phyloP scores from a whole-genome alignment of 2,888 invertebrate species.

The Bimastos eiseni region DNA sequence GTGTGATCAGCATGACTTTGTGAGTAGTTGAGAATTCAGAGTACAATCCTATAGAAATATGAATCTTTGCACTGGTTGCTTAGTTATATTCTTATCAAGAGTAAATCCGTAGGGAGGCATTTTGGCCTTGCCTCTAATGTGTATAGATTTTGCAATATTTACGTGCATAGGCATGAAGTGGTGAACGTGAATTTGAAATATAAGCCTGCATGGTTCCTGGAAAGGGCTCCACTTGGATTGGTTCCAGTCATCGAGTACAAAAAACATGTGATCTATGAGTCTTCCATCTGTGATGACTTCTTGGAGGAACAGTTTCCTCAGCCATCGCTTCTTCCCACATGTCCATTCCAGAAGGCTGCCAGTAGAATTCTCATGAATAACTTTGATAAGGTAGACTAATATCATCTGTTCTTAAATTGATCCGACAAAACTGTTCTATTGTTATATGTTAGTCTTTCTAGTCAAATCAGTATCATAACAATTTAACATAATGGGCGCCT shows the following conservation, averaged over 20 bases:
- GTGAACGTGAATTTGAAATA: conserved; percentile 65
- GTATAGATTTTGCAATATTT: too few relatives aligned
- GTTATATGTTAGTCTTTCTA: too few relatives aligned
- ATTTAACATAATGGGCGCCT: too few relatives aligned
- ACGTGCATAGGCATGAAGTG: conserved; percentile 58
- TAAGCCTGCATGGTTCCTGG: conserved; percentile 66
- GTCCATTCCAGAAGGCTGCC: neutral
- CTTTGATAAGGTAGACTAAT: neutral
- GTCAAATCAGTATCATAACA: too few relatives aligned
- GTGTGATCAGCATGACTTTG: too few relatives aligned
- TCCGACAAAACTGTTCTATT: neutral
- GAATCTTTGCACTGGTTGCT: too few relatives aligned
- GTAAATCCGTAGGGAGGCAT: too few relatives aligned
- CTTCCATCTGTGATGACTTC: conserved; percentile 66
- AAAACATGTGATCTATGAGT: conserved; percentile 66
- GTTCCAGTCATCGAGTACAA: conserved; percentile 62
- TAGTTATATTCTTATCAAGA: too few relatives aligned
- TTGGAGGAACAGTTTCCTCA: conserved; percentile 67
- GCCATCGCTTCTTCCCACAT: conserved; percentile 50
- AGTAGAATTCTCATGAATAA: conserved; percentile 1
- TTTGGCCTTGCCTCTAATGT: too few relatives aligned
- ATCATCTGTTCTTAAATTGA: neutral
- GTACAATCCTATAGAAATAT: too few relatives aligned
- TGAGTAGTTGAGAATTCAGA: too few relatives aligned
- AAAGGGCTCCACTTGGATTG: conserved; percentile 65